A percentile compares a stretch with the other conserved stretches of the same genome.
phyloP scores from a whole-genome alignment of 1,140 invertebrate species.

The Mya arenaria region DNA sequence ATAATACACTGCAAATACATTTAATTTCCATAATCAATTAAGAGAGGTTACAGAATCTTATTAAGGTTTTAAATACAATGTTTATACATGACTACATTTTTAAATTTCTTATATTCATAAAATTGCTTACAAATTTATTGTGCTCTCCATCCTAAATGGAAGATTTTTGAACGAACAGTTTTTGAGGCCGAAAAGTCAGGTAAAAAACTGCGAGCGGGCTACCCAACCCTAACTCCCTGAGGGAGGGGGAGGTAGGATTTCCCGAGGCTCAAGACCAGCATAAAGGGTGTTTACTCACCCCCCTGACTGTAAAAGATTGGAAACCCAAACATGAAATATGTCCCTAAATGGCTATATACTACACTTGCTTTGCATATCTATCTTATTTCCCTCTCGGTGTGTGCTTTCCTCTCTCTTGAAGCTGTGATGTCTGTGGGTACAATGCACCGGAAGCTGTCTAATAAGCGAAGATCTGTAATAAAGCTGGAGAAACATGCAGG shows the following conservation, averaged over 20 bases:
- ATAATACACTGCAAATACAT: too few relatives aligned
- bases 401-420: too few relatives aligned
- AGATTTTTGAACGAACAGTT: neutral
- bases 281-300: slow-evolving; percentile 58
- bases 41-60: too few relatives aligned
- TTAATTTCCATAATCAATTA: too few relatives aligned
- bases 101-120: too few relatives aligned
- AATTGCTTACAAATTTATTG: too few relatives aligned
- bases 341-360: slow-evolving; percentile 48
- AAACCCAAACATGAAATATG: slow-evolving; percentile 1
- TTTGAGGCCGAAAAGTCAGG: slow-evolving; percentile 54
- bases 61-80: too few relatives aligned
- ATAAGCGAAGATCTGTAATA: too few relatives aligned
- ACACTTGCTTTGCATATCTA: slow-evolving; percentile 54
- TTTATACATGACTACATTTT: too few relatives aligned
- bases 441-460: neutral
- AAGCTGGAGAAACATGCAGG: too few relatives aligned
- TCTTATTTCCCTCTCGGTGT: slow-evolving; percentile 23
- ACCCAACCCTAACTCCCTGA: slow-evolving; percentile 59
- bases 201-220: slow-evolving; percentile 62
- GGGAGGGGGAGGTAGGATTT: slow-evolving; percentile 66
- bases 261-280: slow-evolving; percentile 59
- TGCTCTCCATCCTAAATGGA: neutral
- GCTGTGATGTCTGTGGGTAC: neutral
- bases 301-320: slow-evolving; percentile 17